phyloP scores from a whole-genome alignment of 1,140 invertebrate genomes.

The Euura saliciscinereae region DNA sequence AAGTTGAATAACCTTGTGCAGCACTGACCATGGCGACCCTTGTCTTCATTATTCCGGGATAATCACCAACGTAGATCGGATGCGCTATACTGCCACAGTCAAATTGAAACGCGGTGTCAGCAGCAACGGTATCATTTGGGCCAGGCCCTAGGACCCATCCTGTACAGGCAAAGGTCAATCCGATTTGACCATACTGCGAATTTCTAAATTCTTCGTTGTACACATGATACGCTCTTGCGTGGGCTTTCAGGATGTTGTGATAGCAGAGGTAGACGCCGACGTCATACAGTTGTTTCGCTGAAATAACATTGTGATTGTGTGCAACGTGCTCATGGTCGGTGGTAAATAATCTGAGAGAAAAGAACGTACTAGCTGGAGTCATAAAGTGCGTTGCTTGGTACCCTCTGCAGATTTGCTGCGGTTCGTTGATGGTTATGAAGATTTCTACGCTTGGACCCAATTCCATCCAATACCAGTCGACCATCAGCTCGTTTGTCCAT shows the following conservation, averaged over 20 bases:
- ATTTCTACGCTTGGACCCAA: constrained; percentile 22
- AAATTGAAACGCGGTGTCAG: background rate
- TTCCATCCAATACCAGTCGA: constrained; percentile 63
- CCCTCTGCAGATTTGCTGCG: constrained; percentile 67
- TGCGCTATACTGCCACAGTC: background rate
- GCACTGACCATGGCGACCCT: constrained; percentile 57
- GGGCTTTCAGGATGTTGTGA: constrained; percentile 62
- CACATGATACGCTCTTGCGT: constrained; percentile 53
- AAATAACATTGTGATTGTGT: constrained; percentile 25
- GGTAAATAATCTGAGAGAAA: constrained; percentile 45
- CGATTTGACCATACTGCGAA: background rate
- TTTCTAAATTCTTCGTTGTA: background rate
- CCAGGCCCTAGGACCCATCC: background rate
- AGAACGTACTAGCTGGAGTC: constrained; percentile 60
- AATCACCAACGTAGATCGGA: constrained; percentile 28
- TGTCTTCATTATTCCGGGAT: constrained; percentile 48
- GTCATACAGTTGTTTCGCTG: constrained; percentile 50
- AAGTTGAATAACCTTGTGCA: constrained; percentile 52
- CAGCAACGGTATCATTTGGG: background rate
- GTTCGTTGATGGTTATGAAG: constrained; percentile 77
- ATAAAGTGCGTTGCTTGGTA: constrained; percentile 66
- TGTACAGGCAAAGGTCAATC: background rate
- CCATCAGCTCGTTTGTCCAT: constrained; percentile 63
- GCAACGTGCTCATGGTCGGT: background rate
- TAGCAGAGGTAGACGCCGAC: constrained; percentile 59